Percentiles rank a stretch among this genome's conserved stretches.
These are phyloP conservation scores for Hedya salicella DNA, from an alignment of 2,888 invertebrate genomes.

Conservation along the genomic window DNA sequence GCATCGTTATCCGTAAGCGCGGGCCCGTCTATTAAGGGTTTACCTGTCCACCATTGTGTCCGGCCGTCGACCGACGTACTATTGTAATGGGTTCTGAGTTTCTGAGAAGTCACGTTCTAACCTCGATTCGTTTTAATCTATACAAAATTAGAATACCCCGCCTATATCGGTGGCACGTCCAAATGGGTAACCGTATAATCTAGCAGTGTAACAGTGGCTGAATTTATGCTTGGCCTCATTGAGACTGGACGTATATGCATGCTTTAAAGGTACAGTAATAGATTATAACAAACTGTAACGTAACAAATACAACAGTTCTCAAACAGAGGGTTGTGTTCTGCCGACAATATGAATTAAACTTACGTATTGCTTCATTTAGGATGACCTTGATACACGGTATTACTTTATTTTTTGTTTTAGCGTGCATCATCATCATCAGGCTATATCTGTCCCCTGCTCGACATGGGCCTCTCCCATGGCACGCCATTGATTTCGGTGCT, in stretches of 20 bases:
- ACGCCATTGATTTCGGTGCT: too few species aligned
- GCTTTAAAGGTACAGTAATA: background rate
- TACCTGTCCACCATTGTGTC: slow-evolving; percentile 49
- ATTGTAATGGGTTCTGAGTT: slow-evolving; percentile 48
- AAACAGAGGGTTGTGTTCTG: too few species aligned
- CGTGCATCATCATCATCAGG: too few species aligned
- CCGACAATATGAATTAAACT: too few species aligned
- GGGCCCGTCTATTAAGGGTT: slow-evolving; percentile 42
- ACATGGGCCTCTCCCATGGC: too few species aligned
- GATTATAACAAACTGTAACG: slow-evolving; percentile 1
- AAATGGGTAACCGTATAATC: slow-evolving; percentile 10
- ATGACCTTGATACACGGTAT: too few species aligned
- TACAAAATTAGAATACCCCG: slow-evolving; percentile 28
- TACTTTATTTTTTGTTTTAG: too few species aligned
- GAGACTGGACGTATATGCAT: background rate
- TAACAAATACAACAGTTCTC: too few species aligned
- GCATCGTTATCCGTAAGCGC: slow-evolving; percentile 33
- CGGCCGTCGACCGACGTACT: slow-evolving; percentile 19
- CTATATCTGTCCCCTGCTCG: too few species aligned
- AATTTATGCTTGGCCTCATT: background rate
- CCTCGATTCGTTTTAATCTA: slow-evolving; percentile 34
- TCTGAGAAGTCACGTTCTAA: slow-evolving; percentile 49
- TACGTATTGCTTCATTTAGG: too few species aligned
- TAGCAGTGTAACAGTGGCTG: background rate
- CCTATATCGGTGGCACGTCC: slow-evolving; percentile 13